phyloP scores from a whole-genome alignment of 2,888 invertebrate species.

The Drosophila neoperkinsi region DNA sequence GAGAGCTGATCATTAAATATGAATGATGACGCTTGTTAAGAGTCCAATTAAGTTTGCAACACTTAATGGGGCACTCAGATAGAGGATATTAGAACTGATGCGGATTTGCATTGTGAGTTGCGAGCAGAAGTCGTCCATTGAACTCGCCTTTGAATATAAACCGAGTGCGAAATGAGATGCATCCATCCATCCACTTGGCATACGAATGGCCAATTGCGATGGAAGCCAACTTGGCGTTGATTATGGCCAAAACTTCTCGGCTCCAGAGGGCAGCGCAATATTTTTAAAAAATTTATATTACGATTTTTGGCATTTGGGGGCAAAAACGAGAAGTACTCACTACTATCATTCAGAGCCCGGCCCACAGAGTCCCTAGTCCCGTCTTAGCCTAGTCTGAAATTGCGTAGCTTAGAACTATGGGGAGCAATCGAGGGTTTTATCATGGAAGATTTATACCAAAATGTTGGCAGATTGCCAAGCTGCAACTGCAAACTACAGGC shows the following conservation, averaged over 20 bases:
- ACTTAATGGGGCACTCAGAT: constrained; percentile 30
- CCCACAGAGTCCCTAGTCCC: constrained; percentile 1
- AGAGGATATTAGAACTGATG: constrained; percentile 24
- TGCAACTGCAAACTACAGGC: constrained; percentile 54
- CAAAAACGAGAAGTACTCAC: constrained; percentile 51
- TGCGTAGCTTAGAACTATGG: constrained; percentile 74
- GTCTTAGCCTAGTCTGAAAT: constrained; percentile 49
- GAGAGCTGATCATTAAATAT: constrained; percentile 45
- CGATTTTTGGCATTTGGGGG: constrained; percentile 30
- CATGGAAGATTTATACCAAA: constrained; percentile 74
- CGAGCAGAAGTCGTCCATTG: constrained; percentile 50
- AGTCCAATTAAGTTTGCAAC: constrained; percentile 57
- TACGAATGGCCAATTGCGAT: constrained; percentile 58
- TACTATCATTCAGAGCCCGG: constrained; percentile 7
- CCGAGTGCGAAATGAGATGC: constrained; percentile 39
- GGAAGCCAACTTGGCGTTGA: constrained; percentile 31
- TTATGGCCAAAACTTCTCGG: constrained; percentile 49
- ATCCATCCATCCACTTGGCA: constrained; percentile 46
- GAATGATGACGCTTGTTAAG: constrained; percentile 46
- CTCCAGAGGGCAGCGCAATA: constrained; percentile 59
- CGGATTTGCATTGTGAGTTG: constrained; percentile 8
- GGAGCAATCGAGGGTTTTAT: constrained; percentile 78
- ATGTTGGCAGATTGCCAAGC: constrained; percentile 82
- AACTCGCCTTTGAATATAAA: constrained; percentile 42
- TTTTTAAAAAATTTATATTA: constrained; percentile 69